Evolutionary conservation across 2,888 invertebrate genomes (phyloP).

Genomic region (Drosophila macrothrix): DNA sequence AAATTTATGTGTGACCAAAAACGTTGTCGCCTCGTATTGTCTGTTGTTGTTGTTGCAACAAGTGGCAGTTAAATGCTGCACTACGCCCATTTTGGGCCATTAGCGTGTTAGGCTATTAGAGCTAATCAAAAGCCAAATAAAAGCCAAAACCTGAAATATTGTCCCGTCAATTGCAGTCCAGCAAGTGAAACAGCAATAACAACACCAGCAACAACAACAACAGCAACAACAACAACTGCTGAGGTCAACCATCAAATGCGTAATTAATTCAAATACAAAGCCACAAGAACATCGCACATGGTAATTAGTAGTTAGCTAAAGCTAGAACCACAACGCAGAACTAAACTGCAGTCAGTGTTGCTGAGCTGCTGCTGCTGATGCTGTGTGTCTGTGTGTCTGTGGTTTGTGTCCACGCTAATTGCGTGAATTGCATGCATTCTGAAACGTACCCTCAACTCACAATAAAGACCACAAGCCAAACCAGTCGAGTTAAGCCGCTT

Average conservation of each 20-base stretch:
- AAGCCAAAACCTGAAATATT: conserved; percentile 59
- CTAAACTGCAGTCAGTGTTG: neutral
- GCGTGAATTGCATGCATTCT: conserved; percentile 44
- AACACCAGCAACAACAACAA: conserved; percentile 21
- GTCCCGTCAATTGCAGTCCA: conserved; percentile 30
- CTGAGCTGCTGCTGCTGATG: neutral
- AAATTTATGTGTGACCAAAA: conserved; percentile 64
- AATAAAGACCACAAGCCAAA: neutral
- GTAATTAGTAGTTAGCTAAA: conserved; percentile 48
- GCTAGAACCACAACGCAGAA: conserved; percentile 2
- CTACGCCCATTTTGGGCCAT: conserved; percentile 13
- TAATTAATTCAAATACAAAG: conserved; percentile 74
- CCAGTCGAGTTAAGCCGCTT: conserved; percentile 7
- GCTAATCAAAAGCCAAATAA: conserved; percentile 79
- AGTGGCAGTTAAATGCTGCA: conserved; percentile 46
- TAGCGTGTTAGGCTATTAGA: conserved; percentile 65
- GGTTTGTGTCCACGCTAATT: conserved; percentile 63
- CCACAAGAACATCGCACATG: conserved; percentile 58
- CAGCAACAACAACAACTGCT: conserved; percentile 27
- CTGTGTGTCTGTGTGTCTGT: conserved; percentile 9
- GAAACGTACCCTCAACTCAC: neutral
- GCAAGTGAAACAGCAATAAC: conserved; percentile 19
- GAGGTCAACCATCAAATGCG: conserved; percentile 66
- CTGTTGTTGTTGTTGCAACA: conserved; percentile 50
- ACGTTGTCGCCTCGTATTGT: neutral